These are phyloP conservation scores for Ferrisia virgata DNA, from an alignment of 2,888 invertebrate species.

Conservation along the genomic window DNA sequence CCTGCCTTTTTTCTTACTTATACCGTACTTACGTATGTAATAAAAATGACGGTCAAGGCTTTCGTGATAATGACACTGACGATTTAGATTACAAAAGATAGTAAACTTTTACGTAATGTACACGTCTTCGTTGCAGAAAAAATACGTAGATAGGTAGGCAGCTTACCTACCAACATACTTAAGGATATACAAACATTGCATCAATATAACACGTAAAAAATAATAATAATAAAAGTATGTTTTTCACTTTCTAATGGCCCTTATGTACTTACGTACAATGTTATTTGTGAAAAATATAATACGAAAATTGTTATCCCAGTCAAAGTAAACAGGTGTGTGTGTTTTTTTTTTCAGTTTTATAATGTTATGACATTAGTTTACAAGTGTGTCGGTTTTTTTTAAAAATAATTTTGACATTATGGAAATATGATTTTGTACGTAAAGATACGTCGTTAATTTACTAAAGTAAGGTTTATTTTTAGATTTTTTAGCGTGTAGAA, in stretches of 20 bases:
- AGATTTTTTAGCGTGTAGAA: background rate
- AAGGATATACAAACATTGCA: background rate
- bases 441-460: background rate
- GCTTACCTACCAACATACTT: too few relatives aligned
- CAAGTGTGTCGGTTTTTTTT: background rate
- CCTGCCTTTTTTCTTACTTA: background rate
- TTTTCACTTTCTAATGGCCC: background rate
- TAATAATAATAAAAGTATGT: background rate
- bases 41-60: slow-evolving; percentile 6
- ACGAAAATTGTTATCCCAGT: background rate
- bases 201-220: background rate
- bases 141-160: background rate
- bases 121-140: background rate
- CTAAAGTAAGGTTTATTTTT: slow-evolving; percentile 3
- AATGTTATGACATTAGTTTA: background rate
- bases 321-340: background rate
- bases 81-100: background rate
- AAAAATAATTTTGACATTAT: background rate
- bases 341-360: background rate
- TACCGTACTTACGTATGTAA: background rate
- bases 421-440: background rate
- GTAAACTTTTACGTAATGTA: background rate
- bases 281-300: background rate
- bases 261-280: background rate
- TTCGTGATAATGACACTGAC: slow-evolving; percentile 1